Conservation (phyloP, 2,888 invertebrate species). For the Drosophila setosimentum region DNA sequence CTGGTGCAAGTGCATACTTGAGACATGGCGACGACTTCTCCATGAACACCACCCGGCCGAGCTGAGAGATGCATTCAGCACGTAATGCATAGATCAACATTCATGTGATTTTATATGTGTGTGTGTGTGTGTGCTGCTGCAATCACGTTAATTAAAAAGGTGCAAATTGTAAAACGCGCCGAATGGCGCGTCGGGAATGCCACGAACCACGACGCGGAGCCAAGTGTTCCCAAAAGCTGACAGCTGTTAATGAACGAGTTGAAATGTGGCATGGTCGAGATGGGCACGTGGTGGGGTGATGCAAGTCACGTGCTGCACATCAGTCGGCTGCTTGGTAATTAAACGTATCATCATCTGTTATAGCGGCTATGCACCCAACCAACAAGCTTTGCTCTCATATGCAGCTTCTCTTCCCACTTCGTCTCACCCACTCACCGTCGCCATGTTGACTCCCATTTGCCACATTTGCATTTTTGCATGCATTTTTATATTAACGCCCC, state of each 20-base stretch:
- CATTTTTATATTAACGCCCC: conserved; percentile 77
- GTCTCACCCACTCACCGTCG: neutral
- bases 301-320: conserved; percentile 75
- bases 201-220: conserved; percentile 49
- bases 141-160: conserved; percentile 84
- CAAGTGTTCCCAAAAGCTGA: conserved; percentile 82
- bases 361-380: conserved; percentile 16
- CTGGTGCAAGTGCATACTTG: conserved; percentile 75
- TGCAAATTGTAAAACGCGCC: conserved; percentile 83
- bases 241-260: conserved; percentile 82
- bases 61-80: conserved; percentile 74
- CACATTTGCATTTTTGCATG: conserved; percentile 72
- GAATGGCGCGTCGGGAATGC: conserved; percentile 65
- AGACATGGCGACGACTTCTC: conserved; percentile 60
- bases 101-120: conserved; percentile 20
- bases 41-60: conserved; percentile 31
- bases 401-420: neutral
- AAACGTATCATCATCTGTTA: conserved; percentile 79
- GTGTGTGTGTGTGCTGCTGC: conserved; percentile 61
- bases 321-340: conserved; percentile 69
- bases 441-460: conserved; percentile 36
- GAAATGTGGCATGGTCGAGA: conserved; percentile 46
- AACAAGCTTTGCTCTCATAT: conserved; percentile 24
- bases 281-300: conserved; percentile 1
- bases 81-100: conserved; percentile 82